Percentiles rank a stretch among this genome's conserved stretches.
phyloP scores from a whole-genome alignment of 1,140 invertebrate species.

The Hydropsyche tenuis region DNA sequence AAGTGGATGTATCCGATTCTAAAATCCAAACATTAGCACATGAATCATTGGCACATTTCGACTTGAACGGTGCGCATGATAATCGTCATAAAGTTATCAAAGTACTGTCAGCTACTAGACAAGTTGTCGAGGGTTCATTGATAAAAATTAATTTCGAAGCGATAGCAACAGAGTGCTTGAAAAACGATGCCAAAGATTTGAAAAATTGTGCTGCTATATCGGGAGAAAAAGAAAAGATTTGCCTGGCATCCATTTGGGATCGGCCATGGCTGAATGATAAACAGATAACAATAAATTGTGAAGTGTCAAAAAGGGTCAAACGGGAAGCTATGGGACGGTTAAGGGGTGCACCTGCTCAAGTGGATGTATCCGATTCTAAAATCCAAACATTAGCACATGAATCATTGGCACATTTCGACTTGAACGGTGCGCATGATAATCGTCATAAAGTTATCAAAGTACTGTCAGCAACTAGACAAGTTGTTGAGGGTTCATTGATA shows the following conservation, averaged over 20 bases:
- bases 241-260: slow-evolving; percentile 66
- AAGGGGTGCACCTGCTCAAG: slow-evolving; percentile 25
- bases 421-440: too few relatives aligned
- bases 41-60: slow-evolving; percentile 52
- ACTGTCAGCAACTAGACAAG: slow-evolving; percentile 50
- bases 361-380: slow-evolving; percentile 51
- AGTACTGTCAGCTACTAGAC: slow-evolving; percentile 51
- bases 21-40: slow-evolving; percentile 52
- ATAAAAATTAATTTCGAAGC: slow-evolving; percentile 55
- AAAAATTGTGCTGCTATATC: slow-evolving; percentile 55
- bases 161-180: slow-evolving; percentile 57
- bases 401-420: slow-evolving; percentile 51
- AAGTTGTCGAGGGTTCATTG: slow-evolving; percentile 49
- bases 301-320: too few relatives aligned
- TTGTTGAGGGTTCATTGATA: slow-evolving; percentile 48
- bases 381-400: slow-evolving; percentile 52
- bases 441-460: slow-evolving; percentile 53
- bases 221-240: slow-evolving; percentile 58
- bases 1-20: slow-evolving; percentile 49
- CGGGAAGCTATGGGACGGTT: too few relatives aligned
- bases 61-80: slow-evolving; percentile 41
- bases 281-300: slow-evolving; percentile 62
- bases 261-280: slow-evolving; percentile 66
- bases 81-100: slow-evolving; percentile 52
- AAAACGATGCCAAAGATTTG: slow-evolving; percentile 55